phyloP scores from a whole-genome alignment of 1,140 invertebrate species.

The Notospermus geniculatus region DNA sequence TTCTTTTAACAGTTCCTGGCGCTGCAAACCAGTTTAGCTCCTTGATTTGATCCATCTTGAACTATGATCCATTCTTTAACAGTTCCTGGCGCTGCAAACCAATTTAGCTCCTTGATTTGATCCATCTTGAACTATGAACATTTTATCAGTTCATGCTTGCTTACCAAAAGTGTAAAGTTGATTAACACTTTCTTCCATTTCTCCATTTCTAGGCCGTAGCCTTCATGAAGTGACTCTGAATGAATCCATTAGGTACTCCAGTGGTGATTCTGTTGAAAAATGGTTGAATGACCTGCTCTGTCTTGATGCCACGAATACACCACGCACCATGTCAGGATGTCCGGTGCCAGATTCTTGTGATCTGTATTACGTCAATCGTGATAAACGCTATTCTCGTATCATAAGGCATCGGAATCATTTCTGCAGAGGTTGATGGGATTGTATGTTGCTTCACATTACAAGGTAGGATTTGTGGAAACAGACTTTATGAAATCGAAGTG shows the following conservation, averaged over 20 bases:
- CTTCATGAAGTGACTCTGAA: constrained; percentile 65
- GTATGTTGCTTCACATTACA: constrained; percentile 97
- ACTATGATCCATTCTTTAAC: no score
- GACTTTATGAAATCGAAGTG: no score
- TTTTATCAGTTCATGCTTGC: no score
- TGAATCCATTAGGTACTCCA: constrained; percentile 92
- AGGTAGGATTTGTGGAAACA: no score
- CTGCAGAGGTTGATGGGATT: constrained; percentile 87
- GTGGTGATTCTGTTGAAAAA: constrained; percentile 81
- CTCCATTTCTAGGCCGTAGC: constrained; percentile 43
- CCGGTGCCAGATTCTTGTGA: constrained; percentile 87
- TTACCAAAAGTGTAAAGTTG: no score
- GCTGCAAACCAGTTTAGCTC: no score
- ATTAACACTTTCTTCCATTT: neutral
- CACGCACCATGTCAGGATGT: constrained; percentile 70
- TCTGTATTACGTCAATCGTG: constrained; percentile 75
- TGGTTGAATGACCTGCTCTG: constrained; percentile 94
- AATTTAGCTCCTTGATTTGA: neutral
- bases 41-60: neutral
- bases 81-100: no score
- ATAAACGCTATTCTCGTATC: constrained; percentile 96
- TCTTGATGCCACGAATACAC: constrained; percentile 67
- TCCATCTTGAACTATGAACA: no score
- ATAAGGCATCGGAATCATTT: constrained; percentile 92
- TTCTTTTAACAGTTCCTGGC: no score